Conservation (phyloP, 2,888 invertebrate genomes). For the Acronicta aceris region DNA sequence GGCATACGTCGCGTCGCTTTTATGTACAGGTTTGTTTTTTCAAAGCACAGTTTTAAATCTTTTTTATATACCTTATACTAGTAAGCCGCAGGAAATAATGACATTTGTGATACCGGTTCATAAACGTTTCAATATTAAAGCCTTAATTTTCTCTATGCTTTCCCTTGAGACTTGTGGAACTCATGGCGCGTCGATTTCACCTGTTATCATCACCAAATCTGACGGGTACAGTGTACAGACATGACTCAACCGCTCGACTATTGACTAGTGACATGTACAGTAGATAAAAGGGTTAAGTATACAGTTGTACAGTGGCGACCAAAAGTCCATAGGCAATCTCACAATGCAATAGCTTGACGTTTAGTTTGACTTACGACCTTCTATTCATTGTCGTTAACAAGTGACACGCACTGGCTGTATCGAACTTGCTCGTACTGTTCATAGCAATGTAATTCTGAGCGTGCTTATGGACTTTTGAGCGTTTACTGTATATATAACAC, state of each 20-base stretch:
- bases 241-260: conserved; percentile 25
- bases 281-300: background rate
- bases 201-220: conserved; percentile 30
- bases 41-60: no score
- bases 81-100: conserved; percentile 15
- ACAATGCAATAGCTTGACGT: no score
- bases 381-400: no score
- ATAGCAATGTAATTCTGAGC: no score
- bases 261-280: conserved; percentile 36
- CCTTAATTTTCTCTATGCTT: conserved; percentile 9
- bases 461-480: no score
- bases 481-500: no score
- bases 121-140: conserved; percentile 12
- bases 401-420: no score
- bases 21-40: background rate
- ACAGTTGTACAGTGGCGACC: no score
- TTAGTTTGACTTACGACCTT: no score
- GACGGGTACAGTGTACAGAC: conserved; percentile 9
- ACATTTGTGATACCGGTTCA: conserved; percentile 21
- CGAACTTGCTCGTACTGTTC: no score
- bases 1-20: conserved; percentile 9
- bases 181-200: conserved; percentile 30
- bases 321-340: no score
- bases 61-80: background rate
- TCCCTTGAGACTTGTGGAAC: conserved; percentile 1